Percentiles rank a stretch among this genome's conserved stretches.
Evolutionary conservation across 1,140 invertebrate species (phyloP).

Genomic region (Saccostrea glomerata): DNA sequence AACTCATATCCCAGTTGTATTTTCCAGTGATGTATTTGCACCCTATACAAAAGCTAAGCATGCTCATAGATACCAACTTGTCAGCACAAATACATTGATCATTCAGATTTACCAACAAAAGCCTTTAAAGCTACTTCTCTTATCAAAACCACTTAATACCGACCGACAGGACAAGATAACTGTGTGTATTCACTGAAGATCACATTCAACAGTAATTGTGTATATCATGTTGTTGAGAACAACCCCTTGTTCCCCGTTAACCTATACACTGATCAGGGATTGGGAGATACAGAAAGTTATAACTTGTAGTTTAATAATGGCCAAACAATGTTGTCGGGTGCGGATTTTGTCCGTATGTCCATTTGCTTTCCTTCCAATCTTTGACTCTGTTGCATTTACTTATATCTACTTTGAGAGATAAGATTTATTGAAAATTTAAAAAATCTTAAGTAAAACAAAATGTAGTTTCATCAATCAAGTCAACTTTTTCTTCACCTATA

Average conservation of each 20-base stretch:
- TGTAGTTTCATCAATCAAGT: no score
- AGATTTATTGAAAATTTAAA: no score
- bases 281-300: background rate
- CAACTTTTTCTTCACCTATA: no score
- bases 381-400: no score
- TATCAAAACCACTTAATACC: conserved; percentile 38
- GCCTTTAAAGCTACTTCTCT: background rate
- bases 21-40: conserved; percentile 11
- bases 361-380: no score
- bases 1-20: background rate
- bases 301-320: background rate
- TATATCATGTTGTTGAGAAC: conserved; percentile 30
- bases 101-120: conserved; percentile 16
- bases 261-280: conserved; percentile 5
- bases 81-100: conserved; percentile 26
- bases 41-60: conserved; percentile 23
- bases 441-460: no score
- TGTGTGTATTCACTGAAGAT: conserved; percentile 23
- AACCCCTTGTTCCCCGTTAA: conserved; percentile 3
- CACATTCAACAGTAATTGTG: conserved; percentile 28
- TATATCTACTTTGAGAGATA: no score
- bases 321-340: background rate
- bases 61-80: conserved; percentile 1
- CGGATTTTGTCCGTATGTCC: no score
- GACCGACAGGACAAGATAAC: conserved; percentile 32